Percentiles rank a stretch among this genome's conserved stretches.
These are phyloP conservation scores for Xenopus petersii DNA, from an alignment of 2,797 vertebrate genomes.

Conservation along the genomic window DNA sequence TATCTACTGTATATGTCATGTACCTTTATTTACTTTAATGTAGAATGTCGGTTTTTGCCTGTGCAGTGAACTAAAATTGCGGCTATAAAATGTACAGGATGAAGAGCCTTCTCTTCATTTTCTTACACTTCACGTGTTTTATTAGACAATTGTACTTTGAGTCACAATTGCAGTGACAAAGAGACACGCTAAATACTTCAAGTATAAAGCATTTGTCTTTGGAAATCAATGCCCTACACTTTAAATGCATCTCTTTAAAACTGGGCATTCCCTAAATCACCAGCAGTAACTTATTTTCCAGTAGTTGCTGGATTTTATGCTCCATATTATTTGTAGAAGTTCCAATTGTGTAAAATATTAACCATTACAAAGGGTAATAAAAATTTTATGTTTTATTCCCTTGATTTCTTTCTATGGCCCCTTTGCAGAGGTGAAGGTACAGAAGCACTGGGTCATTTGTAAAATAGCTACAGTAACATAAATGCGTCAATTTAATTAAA, in stretches of 20 bases:
- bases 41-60: neutral
- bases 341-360: constrained; percentile 29
- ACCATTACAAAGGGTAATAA: neutral
- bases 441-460: neutral
- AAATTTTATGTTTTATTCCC: neutral
- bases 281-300: constrained; percentile 24
- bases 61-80: constrained; percentile 25
- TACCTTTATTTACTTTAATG: no score
- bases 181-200: constrained; percentile 36
- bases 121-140: constrained; percentile 40
- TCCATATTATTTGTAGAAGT: constrained; percentile 17
- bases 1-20: no score
- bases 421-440: neutral
- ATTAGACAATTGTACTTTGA: constrained; percentile 42
- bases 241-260: constrained; percentile 13
- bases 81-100: constrained; percentile 28
- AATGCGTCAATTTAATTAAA: no score
- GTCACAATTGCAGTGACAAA: constrained; percentile 41
- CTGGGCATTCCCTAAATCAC: constrained; percentile 34
- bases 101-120: constrained; percentile 32
- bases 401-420: neutral
- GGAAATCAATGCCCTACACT: constrained; percentile 37
- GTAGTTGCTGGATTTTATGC: constrained; percentile 29
- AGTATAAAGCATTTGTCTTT: constrained; percentile 34
- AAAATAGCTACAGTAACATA: no score